Conservation (phyloP, 2,888 invertebrate species). For the Salticus scenicus region DNA sequence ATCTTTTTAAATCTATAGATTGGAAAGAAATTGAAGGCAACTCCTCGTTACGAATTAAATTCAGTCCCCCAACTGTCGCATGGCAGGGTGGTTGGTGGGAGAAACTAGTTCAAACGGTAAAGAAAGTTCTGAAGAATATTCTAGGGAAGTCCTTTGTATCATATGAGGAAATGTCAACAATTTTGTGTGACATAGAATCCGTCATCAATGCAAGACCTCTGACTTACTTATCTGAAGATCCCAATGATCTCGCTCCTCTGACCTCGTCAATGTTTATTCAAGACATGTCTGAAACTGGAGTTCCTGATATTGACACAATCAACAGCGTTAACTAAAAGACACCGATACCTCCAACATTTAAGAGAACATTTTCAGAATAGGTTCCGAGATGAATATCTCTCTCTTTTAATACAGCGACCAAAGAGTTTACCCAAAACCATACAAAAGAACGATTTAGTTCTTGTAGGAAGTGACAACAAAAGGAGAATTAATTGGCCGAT, state of each 20-base stretch:
- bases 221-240: slow-evolving; percentile 73
- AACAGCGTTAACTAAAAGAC: too few species aligned
- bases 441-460: too few species aligned
- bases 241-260: neutral
- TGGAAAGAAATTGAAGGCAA: neutral
- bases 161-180: slow-evolving; percentile 66
- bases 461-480: too few species aligned
- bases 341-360: too few species aligned
- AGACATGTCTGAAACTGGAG: neutral
- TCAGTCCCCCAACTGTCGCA: neutral
- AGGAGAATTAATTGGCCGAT: too few species aligned
- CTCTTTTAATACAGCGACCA: too few species aligned
- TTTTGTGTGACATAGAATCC: slow-evolving; percentile 73
- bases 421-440: too few species aligned
- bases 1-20: neutral
- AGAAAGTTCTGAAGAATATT: neutral
- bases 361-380: too few species aligned
- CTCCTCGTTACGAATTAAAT: slow-evolving; percentile 1
- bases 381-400: too few species aligned
- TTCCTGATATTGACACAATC: slow-evolving; percentile 18
- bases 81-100: slow-evolving; percentile 20
- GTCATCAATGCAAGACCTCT: slow-evolving; percentile 75
- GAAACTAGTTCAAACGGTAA: neutral
- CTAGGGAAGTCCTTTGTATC: neutral
- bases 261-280: slow-evolving; percentile 13